These are phyloP conservation scores for Zapus hudsonius DNA, from an alignment of 2,113 vertebrate genomes.

Conservation along the genomic window DNA sequence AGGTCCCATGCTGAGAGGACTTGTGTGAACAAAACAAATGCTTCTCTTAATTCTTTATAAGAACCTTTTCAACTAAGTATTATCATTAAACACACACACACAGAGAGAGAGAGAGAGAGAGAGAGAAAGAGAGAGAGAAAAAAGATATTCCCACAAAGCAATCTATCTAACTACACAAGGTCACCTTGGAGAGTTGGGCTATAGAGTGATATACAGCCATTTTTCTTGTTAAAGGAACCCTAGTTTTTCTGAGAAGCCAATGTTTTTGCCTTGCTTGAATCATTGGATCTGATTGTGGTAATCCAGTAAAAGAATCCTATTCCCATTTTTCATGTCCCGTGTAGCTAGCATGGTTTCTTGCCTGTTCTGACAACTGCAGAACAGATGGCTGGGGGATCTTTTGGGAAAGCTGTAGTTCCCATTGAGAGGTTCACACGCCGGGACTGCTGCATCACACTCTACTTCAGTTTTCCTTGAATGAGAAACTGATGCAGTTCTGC, in stretches of 20 bases:
- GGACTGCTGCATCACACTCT: not conserved
- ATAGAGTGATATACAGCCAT: not conserved
- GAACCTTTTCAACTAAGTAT: too few relatives aligned
- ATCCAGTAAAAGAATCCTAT: too few relatives aligned
- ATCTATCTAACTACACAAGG: conserved; percentile 1
- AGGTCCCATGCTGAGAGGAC: too few relatives aligned
- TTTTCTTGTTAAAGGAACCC: not conserved
- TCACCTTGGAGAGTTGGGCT: not conserved
- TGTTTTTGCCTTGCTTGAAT: not conserved
- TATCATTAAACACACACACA: too few relatives aligned
- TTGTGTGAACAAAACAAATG: too few relatives aligned
- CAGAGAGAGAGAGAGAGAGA: too few relatives aligned
- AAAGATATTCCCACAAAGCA: not conserved
- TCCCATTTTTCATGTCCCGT: not conserved
- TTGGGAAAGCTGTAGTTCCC: not conserved
- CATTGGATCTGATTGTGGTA: not conserved
- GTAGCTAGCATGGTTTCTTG: not conserved
- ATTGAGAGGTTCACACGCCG: not conserved
- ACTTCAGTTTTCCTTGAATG: not conserved
- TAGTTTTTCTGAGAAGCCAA: not conserved
- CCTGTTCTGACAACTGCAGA: not conserved
- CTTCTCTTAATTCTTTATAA: too few relatives aligned
- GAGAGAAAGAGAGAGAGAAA: too few relatives aligned
- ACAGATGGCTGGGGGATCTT: not conserved
- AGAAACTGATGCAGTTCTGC: not conserved